Percentiles rank a stretch among this genome's conserved stretches.
These are phyloP conservation scores for Phyllopteryx taeniolatus DNA, from an alignment of 2,113 vertebrate genomes.

Conservation along the genomic window DNA sequence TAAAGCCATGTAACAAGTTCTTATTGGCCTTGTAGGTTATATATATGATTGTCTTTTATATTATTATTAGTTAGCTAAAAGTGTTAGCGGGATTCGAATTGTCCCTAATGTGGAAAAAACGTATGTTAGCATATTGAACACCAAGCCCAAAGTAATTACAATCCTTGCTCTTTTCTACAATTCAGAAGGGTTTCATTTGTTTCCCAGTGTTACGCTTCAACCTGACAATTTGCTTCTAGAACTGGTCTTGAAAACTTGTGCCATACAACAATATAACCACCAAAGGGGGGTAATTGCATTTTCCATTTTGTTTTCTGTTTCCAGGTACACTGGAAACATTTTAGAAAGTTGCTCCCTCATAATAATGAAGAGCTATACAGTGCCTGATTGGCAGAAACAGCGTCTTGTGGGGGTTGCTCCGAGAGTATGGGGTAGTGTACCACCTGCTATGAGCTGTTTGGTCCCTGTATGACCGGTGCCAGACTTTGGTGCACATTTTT, in stretches of 20 bases:
- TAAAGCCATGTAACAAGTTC: constrained; percentile 1
- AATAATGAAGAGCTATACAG: neutral
- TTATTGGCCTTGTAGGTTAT: neutral
- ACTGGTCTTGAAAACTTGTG: neutral
- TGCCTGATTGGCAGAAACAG: neutral
- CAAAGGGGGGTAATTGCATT: constrained; percentile 17
- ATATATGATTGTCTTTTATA: neutral
- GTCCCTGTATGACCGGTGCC: no score
- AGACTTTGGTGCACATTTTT: no score
- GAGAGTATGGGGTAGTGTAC: no score
- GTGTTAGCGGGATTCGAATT: no score
- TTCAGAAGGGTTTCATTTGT: constrained; percentile 19
- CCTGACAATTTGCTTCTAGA: constrained; percentile 30
- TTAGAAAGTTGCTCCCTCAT: neutral
- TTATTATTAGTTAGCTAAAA: neutral
- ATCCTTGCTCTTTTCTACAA: neutral
- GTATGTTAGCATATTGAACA: neutral
- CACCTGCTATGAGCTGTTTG: no score
- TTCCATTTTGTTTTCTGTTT: constrained; percentile 5
- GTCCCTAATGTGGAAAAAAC: neutral
- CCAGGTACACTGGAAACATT: neutral
- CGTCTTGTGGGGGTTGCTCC: no score
- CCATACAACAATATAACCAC: neutral
- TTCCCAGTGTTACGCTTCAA: constrained; percentile 43
- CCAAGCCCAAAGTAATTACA: neutral